Base-by-base conservation (phyloP, 2,797 vertebrate species). In the Dryobates pubescens region DNA sequence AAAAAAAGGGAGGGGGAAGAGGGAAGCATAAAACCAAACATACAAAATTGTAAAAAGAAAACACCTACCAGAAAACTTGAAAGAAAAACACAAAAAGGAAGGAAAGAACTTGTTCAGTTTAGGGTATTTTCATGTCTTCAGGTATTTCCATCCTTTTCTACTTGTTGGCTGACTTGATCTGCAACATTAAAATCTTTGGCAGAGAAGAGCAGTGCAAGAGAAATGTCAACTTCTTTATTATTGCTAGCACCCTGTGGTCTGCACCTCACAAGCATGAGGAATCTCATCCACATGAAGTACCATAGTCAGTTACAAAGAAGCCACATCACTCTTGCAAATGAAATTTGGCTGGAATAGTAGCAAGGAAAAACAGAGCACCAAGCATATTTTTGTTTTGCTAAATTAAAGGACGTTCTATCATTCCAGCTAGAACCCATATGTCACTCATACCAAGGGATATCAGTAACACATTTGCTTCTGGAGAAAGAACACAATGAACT, bases 361-460 rank as follows among this genome's bases (percentile, higher is more conserved):
- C 78, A 90, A 62, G 73, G 61, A 57, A 75, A 29, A 78, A 63
- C 30, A 34, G 34, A 77, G 51, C 15, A 43, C 75, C 80, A 92
- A 69, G 71, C 84, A 79, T 68, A 82, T 51, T 91, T 89, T 56
- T 87, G 71, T 91, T 95, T 81, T 82, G 62, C 72, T 82, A 68
- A 78, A 82, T 59, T 65, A 92, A 90, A 88, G 91, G 79, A 91
- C 0, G 12, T 87, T 84, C 82, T 56, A 79, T 86, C 69, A 34
- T 82, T 93, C 54, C 82, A 93, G 49, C 61, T 85, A 89, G 91
- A 94, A 90, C 88, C 62, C 90, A 85, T 87, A 88, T 82, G 92
- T 41, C 86, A 72, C 47, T 80, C 79, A 79, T 67, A 74, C 27
- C 23, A 57, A 75, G 61, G 45, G 81, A 76, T 30, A 90, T 29